Evolutionary conservation across 1,140 invertebrate genomes (phyloP).

Genomic region (Copidosoma floridanum): DNA sequence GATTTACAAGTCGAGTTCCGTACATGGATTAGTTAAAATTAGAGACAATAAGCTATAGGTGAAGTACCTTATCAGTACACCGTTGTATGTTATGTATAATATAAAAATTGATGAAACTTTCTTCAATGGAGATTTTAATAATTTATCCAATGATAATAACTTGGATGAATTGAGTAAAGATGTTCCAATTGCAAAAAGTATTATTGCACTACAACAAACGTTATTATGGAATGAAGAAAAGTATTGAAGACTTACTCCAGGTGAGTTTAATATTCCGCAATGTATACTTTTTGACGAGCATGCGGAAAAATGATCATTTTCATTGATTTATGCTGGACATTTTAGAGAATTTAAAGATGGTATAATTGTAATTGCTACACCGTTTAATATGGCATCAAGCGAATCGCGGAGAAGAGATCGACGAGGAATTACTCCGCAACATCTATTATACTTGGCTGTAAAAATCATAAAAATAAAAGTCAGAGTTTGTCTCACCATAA

Average conservation of each 20-base stretch:
- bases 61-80: slow-evolving; percentile 3
- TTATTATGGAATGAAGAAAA: slow-evolving; percentile 40
- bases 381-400: slow-evolving; percentile 31
- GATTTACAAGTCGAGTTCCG: slow-evolving; percentile 35
- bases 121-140: neutral
- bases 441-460: slow-evolving; percentile 35
- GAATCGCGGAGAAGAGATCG: slow-evolving; percentile 31
- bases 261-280: slow-evolving; percentile 27
- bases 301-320: slow-evolving; percentile 48
- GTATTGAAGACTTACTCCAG: slow-evolving; percentile 34
- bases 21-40: slow-evolving; percentile 26
- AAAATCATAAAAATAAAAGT: slow-evolving; percentile 31
- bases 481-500: slow-evolving; percentile 16
- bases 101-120: slow-evolving; percentile 26
- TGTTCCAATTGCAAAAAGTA: slow-evolving; percentile 33
- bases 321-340: slow-evolving; percentile 42
- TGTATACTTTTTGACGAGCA: slow-evolving; percentile 36
- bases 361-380: slow-evolving; percentile 24
- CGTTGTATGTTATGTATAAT: slow-evolving; percentile 26
- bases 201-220: slow-evolving; percentile 35
- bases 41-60: slow-evolving; percentile 28
- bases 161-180: slow-evolving; percentile 32
- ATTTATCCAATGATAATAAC: neutral
- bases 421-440: slow-evolving; percentile 28
- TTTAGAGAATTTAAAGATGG: slow-evolving; percentile 37